Evolutionary conservation across 2,113 vertebrate species (phyloP), one percentile per base, ranked within the genome.

Genomic region (Labeo rohita): DNA sequence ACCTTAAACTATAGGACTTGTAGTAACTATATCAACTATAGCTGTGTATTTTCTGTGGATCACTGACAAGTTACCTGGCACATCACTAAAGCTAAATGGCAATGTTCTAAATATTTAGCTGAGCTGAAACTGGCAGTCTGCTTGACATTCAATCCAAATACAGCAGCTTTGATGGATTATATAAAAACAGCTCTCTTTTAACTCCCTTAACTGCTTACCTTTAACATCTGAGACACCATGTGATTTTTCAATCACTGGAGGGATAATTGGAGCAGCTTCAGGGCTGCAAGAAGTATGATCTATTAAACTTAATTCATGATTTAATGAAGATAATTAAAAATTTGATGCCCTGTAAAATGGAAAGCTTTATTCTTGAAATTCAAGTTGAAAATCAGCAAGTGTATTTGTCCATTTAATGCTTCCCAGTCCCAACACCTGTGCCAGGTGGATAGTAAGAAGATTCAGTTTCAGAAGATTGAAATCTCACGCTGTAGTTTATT

Each of bases 161-260:
- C 36, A 80, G 70, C 81, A 59, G 47, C 82, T 28, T 73, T 80
- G 85, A 89, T 81, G 74, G 76, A 89, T 89, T 84, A 79, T 73
- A 76, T 84, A 65, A 88, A 79, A 88, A 83, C 74, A 86, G 72
- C 43, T 77, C 34, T n/a, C 50, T 43, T 15, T 21, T 52, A 45
- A 84, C 43, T 84, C 49, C 50, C 81, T 36, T 28, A 79, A 68
- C 34, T 72, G 80, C 76, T 56, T 86, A 79, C 54, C 36, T 66
- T 79, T 11, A 72, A 16, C 28, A 13, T 82, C 80, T 70, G 80
- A 70, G 45, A 82, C 63, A 52, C 39, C 9, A 23, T 21, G 18
- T 86, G 80, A 88, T 89, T 84, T 80, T 84, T 59, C 45, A 70
- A 84, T 86, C 61, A 65, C 36, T 65, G 43, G 36, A 54, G 36